Conservation (phyloP, 2,113 vertebrate species). For the Guaruba guarouba region DNA sequence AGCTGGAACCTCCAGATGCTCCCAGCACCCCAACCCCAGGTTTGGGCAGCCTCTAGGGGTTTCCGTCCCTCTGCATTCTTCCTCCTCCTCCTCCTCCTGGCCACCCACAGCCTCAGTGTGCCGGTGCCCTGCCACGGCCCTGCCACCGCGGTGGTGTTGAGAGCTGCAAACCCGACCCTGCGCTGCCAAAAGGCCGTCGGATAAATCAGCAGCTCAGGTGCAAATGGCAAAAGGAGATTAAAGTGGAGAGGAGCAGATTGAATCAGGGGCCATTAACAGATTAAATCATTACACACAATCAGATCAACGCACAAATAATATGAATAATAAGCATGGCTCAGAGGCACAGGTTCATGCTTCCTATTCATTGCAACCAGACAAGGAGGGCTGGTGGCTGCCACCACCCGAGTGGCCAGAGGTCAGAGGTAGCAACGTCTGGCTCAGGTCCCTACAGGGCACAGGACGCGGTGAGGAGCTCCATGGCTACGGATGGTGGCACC, state of each 20-base stretch:
- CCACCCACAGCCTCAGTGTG: rapidly evolving
- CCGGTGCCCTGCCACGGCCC: background rate
- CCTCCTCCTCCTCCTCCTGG: background rate
- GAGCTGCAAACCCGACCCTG: background rate
- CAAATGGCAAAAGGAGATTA: background rate
- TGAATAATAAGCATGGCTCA: constrained; percentile 36
- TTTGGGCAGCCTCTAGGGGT: background rate
- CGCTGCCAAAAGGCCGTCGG: constrained; percentile 7
- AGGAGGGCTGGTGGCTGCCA: background rate
- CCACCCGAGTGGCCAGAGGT: background rate
- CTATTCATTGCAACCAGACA: background rate
- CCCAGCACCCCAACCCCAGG: background rate
- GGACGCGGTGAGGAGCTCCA: rapidly evolving
- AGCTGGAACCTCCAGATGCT: background rate
- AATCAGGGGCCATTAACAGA: constrained; percentile 52
- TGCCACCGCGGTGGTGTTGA: background rate
- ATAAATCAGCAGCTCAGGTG: constrained; percentile 29
- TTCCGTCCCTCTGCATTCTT: rapidly evolving
- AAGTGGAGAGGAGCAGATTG: constrained; percentile 9
- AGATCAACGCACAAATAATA: constrained; percentile 30
- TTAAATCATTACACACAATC: constrained; percentile 51
- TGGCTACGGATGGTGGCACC: rapidly evolving
- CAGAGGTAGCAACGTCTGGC: rapidly evolving
- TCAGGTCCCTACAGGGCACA: background rate
- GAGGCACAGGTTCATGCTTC: background rate